A percentile compares a stretch with the other conserved stretches of the same genome.
Conservation (phyloP, 2,888 invertebrate species). For the Pyrochroa serraticornis region DNA sequence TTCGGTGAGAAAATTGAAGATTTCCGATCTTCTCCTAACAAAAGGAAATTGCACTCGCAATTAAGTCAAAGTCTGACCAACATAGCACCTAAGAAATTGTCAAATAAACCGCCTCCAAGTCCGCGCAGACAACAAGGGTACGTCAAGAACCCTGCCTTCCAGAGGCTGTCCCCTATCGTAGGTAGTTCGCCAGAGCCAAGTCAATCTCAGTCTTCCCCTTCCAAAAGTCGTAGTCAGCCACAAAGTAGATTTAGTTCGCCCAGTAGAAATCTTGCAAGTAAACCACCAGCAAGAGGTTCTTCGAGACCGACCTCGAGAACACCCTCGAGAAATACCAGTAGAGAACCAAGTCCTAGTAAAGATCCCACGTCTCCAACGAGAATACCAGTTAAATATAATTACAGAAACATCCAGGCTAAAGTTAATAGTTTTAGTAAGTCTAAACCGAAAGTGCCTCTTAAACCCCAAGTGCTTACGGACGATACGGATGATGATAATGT, state of each 20-base stretch:
- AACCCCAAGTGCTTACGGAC: conserved; percentile 48
- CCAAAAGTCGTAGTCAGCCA: conserved; percentile 48
- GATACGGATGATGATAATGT: conserved; percentile 36
- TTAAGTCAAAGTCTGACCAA: conserved; percentile 52
- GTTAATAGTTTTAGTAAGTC: conserved; percentile 52
- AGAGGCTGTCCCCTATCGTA: conserved; percentile 52
- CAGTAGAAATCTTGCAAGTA: conserved; percentile 34
- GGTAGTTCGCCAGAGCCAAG: conserved; percentile 56
- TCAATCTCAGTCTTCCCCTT: conserved; percentile 55
- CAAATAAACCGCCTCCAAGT: conserved; percentile 43
- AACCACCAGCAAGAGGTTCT: conserved; percentile 29
- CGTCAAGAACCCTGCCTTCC: conserved; percentile 45
- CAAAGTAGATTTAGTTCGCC: conserved; percentile 48
- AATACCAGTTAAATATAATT: conserved; percentile 45
- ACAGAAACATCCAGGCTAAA: conserved; percentile 55
- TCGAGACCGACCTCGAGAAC: conserved; percentile 31
- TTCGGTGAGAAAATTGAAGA: conserved; percentile 49
- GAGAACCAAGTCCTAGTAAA: conserved; percentile 51
- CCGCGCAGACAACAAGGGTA: conserved; percentile 36
- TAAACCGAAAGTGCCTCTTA: conserved; percentile 57
- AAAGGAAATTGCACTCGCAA: conserved; percentile 43
- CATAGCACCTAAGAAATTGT: conserved; percentile 39
- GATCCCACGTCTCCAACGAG: conserved; percentile 46
- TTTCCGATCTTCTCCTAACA: conserved; percentile 37
- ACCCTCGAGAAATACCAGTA: conserved; percentile 33